These are phyloP conservation scores for Tokudaia muenninki DNA, from an alignment of 2,797 vertebrate genomes.

Conservation along the genomic window DNA sequence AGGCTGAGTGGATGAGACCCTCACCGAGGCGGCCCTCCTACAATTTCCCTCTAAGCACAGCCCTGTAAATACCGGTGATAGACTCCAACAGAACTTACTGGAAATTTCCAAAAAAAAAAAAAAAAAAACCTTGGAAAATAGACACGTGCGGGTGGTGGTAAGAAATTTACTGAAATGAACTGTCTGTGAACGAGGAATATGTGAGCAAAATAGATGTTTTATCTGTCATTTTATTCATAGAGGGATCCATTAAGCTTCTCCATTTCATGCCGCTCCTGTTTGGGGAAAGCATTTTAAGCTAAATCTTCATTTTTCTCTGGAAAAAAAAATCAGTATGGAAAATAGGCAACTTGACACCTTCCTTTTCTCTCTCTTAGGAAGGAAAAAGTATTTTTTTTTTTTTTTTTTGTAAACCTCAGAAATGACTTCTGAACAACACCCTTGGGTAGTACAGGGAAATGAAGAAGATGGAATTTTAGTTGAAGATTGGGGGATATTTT, in stretches of 20 bases:
- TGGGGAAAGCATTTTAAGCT: conserved; percentile 80
- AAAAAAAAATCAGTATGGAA: conserved; percentile 69
- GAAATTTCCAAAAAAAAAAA: conserved; percentile 59
- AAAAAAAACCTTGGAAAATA: conserved; percentile 85
- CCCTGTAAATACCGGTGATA: conserved; percentile 83
- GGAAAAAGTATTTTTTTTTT: neutral
- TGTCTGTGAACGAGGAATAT: conserved; percentile 87
- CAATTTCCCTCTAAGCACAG: conserved; percentile 83
- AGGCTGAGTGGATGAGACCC: conserved; percentile 80
- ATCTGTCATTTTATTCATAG: conserved; percentile 87
- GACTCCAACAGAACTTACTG: conserved; percentile 85
- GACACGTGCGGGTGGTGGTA: conserved; percentile 87
- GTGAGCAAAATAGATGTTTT: conserved; percentile 87
- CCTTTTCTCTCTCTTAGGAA: neutral
- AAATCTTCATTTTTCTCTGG: conserved; percentile 80
- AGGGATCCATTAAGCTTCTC: conserved; percentile 88
- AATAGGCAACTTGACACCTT: conserved; percentile 45
- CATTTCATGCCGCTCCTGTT: conserved; percentile 87
- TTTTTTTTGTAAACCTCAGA: conserved; percentile 56
- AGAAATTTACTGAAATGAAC: conserved; percentile 87
- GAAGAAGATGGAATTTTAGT: neutral
- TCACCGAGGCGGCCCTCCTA: conserved; percentile 67
- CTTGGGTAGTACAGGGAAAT: neutral
- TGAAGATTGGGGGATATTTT: neutral
- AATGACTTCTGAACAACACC: conserved; percentile 66